Evolutionary conservation across 2,888 invertebrate genomes (phyloP), one percentile per base, ranked within the genome.

Genomic region (Dryomyza anilis): DNA sequence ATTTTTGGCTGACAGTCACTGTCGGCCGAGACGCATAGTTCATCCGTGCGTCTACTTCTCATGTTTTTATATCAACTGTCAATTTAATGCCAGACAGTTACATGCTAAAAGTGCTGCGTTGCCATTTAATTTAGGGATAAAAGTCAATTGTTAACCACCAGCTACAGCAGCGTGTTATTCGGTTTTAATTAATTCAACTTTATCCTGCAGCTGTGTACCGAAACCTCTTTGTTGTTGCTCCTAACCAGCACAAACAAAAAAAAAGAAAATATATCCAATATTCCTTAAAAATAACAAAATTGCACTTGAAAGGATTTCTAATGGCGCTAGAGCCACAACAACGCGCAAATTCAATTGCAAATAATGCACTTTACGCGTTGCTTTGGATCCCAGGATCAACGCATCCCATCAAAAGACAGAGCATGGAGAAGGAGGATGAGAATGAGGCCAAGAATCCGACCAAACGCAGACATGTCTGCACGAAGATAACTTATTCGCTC

Each of bases 311-410:
- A 68, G 72, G 68, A 72, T 71, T 70, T 67, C 58, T 46, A 67
- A 66, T 39, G 61, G 12, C 50, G 36, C 30, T 16, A 45, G 33
- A 50, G 21, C 46, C 30, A 25, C 36, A 45, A 27, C 8, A 45
- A 23, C 21, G 23, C n/a, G 14, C 12, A 74, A 78, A 79, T 78
- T 78, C 77, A 78, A 78, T 78, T 77, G 76, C 74, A 74, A 71
- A 74, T 76, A 77, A 76, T 77, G 78, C 78, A 76, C 71, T 76
- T 73, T 70, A 70, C 69, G 70, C 67, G 61, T 57, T 56, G 16
- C 21, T 14, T 8, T 25, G 21, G 23, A 6, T 12, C 45, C 19
- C 16, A 14, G 1, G 23, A 23, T 10, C 25, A 21, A 48, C 48
- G 23, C 12, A 14, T 39, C 10, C 14, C 7, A 52, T 27, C 50